These are phyloP conservation scores for Lycaon pictus DNA, from an alignment of 2,113 vertebrate genomes.

Conservation along the genomic window DNA sequence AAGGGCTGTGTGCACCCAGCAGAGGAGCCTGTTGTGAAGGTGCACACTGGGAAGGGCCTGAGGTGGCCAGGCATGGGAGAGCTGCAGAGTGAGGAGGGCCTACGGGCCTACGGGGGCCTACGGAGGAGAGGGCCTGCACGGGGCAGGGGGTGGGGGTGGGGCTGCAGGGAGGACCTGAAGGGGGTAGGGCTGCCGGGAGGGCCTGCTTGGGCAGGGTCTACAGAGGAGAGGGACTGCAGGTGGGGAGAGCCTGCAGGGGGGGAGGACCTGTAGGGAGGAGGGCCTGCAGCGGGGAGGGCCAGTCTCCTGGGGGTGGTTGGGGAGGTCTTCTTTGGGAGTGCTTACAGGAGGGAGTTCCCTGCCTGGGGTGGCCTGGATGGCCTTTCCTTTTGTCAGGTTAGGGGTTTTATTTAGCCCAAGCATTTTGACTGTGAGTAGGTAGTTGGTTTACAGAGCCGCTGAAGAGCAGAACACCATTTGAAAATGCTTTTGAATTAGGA, in stretches of 20 bases:
- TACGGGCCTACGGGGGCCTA: neutral
- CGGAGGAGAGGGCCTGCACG: no score
- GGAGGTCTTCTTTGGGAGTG: no score
- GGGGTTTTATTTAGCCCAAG: rapidly evolving
- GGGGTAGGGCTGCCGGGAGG: no score
- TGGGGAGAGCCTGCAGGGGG: no score
- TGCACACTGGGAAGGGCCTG: neutral
- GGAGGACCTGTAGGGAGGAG: no score
- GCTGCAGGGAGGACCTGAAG: no score
- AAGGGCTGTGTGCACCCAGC: neutral
- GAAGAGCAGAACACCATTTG: neutral
- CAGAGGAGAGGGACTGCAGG: no score
- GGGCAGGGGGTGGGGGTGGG: no score
- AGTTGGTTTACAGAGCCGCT: rapidly evolving
- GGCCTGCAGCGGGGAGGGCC: neutral
- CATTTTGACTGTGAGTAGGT: rapidly evolving
- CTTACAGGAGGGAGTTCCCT: neutral
- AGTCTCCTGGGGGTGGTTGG: no score
- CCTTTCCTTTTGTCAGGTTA: rapidly evolving
- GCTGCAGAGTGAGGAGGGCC: neutral
- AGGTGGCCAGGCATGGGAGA: neutral
- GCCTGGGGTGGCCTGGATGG: neutral
- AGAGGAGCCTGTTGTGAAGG: neutral
- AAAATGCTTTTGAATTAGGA: neutral
- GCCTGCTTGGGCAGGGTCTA: no score